Evolutionary conservation across 2,888 invertebrate genomes (phyloP).

Genomic region (Tanytarsus gracilentus): DNA sequence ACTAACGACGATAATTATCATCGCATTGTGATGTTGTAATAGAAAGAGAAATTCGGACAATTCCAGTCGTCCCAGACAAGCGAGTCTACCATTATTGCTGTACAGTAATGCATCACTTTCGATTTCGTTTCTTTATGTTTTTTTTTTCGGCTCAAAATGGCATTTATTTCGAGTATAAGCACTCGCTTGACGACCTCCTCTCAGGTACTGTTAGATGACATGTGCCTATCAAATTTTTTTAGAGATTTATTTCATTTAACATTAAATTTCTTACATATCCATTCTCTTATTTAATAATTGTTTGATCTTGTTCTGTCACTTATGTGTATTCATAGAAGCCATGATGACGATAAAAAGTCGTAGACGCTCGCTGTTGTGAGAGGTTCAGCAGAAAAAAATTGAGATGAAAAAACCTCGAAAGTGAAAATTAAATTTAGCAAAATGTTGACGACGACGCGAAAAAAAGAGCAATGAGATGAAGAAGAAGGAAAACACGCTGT

Average conservation of each 20-base stretch:
- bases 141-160: background rate
- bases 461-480: too few relatives aligned
- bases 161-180: constrained; percentile 20
- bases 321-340: too few relatives aligned
- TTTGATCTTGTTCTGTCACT: too few relatives aligned
- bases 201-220: too few relatives aligned
- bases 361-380: background rate
- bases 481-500: background rate
- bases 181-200: too few relatives aligned
- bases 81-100: background rate
- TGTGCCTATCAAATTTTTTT: too few relatives aligned
- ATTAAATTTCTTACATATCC: too few relatives aligned
- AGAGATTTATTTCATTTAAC: too few relatives aligned
- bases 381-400: background rate
- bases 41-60: background rate
- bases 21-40: too few relatives aligned
- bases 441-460: background rate
- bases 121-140: constrained; percentile 12
- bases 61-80: background rate
- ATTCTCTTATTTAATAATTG: too few relatives aligned
- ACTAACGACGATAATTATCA: too few relatives aligned
- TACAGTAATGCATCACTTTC: constrained; percentile 29
- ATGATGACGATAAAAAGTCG: background rate
- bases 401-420: too few relatives aligned
- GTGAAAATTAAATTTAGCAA: constrained; percentile 1